phyloP scores from a whole-genome alignment of 1,140 invertebrate genomes.

The Lutraria rhynchaena region DNA sequence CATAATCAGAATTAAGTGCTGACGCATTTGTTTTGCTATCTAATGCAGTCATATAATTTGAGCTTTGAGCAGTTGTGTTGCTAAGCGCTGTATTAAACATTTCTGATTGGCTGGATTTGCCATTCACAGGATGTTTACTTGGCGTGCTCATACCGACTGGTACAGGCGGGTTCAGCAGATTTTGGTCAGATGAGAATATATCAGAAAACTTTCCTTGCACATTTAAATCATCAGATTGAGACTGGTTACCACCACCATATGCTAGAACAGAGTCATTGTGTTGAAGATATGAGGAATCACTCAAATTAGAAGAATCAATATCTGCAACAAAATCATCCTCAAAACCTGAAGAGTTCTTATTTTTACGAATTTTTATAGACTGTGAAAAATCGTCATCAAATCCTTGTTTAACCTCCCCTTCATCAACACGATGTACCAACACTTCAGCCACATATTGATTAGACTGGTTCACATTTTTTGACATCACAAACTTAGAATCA shows the following conservation, averaged over 20 bases:
- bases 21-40: conserved; percentile 9
- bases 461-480: conserved; percentile 36
- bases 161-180: conserved; percentile 42
- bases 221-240: neutral
- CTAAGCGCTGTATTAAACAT: conserved; percentile 25
- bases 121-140: conserved; percentile 27
- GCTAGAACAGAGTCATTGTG: conserved; percentile 54
- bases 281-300: conserved; percentile 23
- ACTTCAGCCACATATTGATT: conserved; percentile 51
- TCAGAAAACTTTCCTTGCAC: neutral
- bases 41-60: conserved; percentile 47
- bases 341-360: conserved; percentile 31
- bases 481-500: conserved; percentile 54
- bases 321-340: conserved; percentile 52
- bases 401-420: conserved; percentile 22
- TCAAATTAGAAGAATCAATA: conserved; percentile 8
- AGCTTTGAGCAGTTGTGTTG: conserved; percentile 7
- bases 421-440: conserved; percentile 43
- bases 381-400: conserved; percentile 60
- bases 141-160: conserved; percentile 60
- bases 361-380: conserved; percentile 43
- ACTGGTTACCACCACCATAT: conserved; percentile 9
- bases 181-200: conserved; percentile 44
- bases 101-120: conserved; percentile 12
- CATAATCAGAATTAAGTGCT: conserved; percentile 34